Conservation (phyloP, 2,888 invertebrate genomes). For the Augiades crinisus region DNA sequence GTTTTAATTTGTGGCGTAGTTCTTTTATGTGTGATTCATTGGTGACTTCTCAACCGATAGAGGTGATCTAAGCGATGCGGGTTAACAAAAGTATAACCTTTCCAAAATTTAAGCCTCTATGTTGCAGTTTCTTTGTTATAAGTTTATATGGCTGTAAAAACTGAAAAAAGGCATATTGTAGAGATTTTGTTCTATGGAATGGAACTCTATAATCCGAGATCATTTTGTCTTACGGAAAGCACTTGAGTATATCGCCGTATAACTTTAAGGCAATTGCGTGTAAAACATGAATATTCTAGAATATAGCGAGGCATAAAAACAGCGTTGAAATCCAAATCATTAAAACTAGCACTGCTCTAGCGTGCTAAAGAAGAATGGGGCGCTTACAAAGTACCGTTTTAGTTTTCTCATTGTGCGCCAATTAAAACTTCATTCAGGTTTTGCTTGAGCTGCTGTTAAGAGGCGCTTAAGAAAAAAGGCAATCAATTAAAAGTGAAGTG, state of each 20-base stretch:
- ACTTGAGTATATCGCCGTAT: too few species aligned
- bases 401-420: constrained; percentile 27
- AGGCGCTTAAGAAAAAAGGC: constrained; percentile 23
- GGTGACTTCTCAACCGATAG: too few species aligned
- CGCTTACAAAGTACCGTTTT: constrained; percentile 25
- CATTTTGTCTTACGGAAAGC: too few species aligned
- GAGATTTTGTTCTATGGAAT: too few species aligned
- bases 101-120: too few species aligned
- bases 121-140: too few species aligned
- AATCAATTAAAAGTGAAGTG: constrained; percentile 24
- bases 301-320: constrained; percentile 3
- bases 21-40: not conserved
- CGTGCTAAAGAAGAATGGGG: constrained; percentile 24
- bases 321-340: constrained; percentile 22
- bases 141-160: too few species aligned
- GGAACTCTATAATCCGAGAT: too few species aligned
- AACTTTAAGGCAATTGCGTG: not conserved
- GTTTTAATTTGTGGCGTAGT: not conserved
- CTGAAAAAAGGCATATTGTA: too few species aligned
- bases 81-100: too few species aligned
- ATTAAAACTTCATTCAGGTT: constrained; percentile 27
- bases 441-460: constrained; percentile 21
- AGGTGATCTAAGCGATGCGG: too few species aligned
- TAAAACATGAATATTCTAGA: not conserved
- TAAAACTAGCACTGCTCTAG: constrained; percentile 25